Evolutionary conservation across 2,797 vertebrate species (phyloP).

Genomic region (Halcyon leucocephala): DNA sequence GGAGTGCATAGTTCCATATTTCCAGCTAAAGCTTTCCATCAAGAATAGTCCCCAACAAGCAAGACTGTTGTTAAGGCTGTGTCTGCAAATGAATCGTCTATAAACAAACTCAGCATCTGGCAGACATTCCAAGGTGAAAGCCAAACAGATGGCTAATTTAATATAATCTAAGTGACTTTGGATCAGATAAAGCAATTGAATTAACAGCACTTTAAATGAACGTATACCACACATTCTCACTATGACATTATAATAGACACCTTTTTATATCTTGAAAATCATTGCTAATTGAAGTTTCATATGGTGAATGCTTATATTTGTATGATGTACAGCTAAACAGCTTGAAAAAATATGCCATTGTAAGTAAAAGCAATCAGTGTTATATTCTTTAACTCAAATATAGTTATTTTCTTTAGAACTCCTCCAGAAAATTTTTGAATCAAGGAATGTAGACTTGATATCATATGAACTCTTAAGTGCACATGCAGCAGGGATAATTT

Average conservation of each 20-base stretch:
- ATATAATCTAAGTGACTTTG: conserved; percentile 83
- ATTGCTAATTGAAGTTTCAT: conserved; percentile 79
- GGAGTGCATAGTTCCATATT: not conserved
- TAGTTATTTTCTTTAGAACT: not conserved
- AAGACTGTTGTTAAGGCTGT: conserved; percentile 69
- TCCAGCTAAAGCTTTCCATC: conserved; percentile 46
- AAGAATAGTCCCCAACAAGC: conserved; percentile 46
- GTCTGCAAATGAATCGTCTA: conserved; percentile 72
- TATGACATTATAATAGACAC: conserved; percentile 65
- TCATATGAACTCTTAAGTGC: not conserved
- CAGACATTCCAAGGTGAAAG: conserved; percentile 84
- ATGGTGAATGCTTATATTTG: conserved; percentile 76
- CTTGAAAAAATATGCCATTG: conserved; percentile 57
- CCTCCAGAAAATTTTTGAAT: not conserved
- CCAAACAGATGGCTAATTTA: conserved; percentile 85
- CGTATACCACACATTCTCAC: conserved; percentile 65
- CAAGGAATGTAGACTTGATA: not conserved
- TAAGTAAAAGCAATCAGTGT: conserved; percentile 23
- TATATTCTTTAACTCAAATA: not conserved
- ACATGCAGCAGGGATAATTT: not conserved
- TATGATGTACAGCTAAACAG: conserved; percentile 72
- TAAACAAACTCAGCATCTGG: conserved; percentile 82
- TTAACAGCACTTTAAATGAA: conserved; percentile 78
- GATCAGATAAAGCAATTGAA: conserved; percentile 81
- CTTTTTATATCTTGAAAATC: conserved; percentile 77